phyloP scores from a whole-genome alignment of 2,113 vertebrate genomes.

The Myanophis thanlyinensis region DNA sequence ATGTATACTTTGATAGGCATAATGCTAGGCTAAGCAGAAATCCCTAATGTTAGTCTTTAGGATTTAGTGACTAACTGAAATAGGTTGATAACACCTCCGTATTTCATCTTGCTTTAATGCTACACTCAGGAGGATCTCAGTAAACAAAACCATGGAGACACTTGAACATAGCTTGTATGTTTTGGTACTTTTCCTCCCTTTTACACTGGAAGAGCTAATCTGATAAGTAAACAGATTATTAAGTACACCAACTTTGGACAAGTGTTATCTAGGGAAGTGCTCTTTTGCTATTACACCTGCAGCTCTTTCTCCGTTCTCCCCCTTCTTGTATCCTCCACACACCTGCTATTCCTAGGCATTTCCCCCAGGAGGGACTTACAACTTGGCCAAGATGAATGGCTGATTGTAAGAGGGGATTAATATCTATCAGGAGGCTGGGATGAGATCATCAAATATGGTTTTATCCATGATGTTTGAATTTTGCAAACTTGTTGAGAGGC shows the following conservation, averaged over 20 bases:
- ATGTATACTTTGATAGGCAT: background rate
- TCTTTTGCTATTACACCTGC: constrained; percentile 19
- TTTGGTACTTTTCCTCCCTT: background rate
- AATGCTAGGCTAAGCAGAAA: background rate
- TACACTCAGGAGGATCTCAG: background rate
- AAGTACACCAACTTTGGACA: background rate
- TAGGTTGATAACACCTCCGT: background rate
- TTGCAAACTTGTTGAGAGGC: background rate
- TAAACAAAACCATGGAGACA: background rate
- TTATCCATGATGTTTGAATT: background rate
- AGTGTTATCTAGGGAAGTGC: background rate
- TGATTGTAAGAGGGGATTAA: constrained; percentile 12
- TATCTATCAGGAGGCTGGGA: background rate
- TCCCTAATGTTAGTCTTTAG: background rate
- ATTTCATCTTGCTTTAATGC: constrained; percentile 10
- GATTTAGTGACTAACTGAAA: background rate
- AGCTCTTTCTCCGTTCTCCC: background rate
- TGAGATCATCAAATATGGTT: background rate
- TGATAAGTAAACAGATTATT: constrained; percentile 21
- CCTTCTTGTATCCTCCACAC: background rate
- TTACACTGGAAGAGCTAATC: background rate
- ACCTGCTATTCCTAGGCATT: background rate
- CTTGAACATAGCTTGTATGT: constrained; percentile 31
- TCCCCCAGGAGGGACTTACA: background rate
- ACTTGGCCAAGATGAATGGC: background rate